Base-by-base conservation (phyloP, 23 tunicate genomes). In the Ascidia mentula region DNA sequence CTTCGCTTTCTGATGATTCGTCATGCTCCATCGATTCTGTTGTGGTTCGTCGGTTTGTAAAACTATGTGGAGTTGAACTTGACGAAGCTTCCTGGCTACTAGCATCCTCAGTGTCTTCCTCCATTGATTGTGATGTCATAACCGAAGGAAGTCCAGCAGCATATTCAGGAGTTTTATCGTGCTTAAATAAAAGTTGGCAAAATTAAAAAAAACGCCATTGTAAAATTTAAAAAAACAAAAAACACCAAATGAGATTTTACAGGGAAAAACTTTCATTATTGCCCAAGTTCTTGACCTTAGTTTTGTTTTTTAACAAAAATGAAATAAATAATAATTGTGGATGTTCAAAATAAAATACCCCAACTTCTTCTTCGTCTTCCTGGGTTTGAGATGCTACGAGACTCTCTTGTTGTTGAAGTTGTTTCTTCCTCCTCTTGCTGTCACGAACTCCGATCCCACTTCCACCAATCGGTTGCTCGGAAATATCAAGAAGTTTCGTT, bases 391-490 rank as follows among this genome's bases (percentile, higher is more conserved):
- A 34, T 8, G 81, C 40, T 18, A 30, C 80, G 28, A 60, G 61
- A 24, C 24, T 46, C 6, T 84, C 82, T 37, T 86, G 82, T 42
- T 78, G 86, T 72, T 89, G 88, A 32, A 73, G 76, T 28, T 76
- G 85, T 72, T 91, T 91, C 92, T 92, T 92, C 45, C 98, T 46
- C 38, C 92, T 39, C 76, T 88, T 92, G 59, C 79, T 80, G 33
- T 92, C 98, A 35, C 92, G 53, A 0, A 46, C 80, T 0, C 92
- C 85, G 39, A 88, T 80, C 32, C 84, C 92, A 76, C 87, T 79
- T 24, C 86, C 92, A 40, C 84, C 87, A 38, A 92, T 71, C 35
- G 98, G 98, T 53, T 92, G 98, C 77, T 94, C 98, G 2, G 95
- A 85, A 38, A 94, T 94, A 73, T 94, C 98, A 18, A 94, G 78